A percentile compares a stretch with the other conserved stretches of the same genome.
phyloP scores from a whole-genome alignment of 1,140 invertebrate genomes.

The Polypedilum pembai region DNA sequence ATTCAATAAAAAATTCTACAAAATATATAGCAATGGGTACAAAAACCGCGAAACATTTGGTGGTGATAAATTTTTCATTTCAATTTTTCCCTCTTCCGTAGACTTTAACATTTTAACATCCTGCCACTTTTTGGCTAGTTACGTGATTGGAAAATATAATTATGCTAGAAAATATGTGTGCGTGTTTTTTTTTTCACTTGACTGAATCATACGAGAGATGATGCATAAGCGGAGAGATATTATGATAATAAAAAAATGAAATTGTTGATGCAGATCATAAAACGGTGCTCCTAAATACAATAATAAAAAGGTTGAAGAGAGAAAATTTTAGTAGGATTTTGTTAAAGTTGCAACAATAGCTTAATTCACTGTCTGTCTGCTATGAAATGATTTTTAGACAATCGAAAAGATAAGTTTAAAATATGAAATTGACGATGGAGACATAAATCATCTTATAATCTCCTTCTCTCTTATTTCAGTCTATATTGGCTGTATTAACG shows the following conservation, averaged over 20 bases:
- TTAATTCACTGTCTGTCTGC: constrained; percentile 6
- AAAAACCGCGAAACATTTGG: constrained; percentile 16
- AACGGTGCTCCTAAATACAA: neutral
- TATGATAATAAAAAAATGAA: neutral
- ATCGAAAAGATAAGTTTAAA: neutral
- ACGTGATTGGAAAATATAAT: constrained; percentile 4
- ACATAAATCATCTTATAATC: constrained; percentile 18
- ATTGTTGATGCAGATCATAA: constrained; percentile 12
- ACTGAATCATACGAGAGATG: neutral
- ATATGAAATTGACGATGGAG: neutral
- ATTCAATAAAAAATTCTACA: neutral
- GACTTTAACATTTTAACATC: constrained; percentile 18
- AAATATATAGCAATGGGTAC: neutral
- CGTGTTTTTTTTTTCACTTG: neutral
- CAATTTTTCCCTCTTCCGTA: neutral
- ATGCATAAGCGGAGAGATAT: neutral
- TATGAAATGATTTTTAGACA: neutral
- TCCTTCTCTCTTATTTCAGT: neutral
- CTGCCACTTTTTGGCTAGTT: constrained; percentile 16
- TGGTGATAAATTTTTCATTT: constrained; percentile 14
- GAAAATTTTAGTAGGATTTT: neutral
- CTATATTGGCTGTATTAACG: neutral
- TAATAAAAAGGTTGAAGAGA: neutral
- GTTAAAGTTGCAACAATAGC: neutral
- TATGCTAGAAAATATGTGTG: neutral